These are phyloP conservation scores for Apodemus speciosus DNA, from an alignment of 2,113 vertebrate species.

Conservation along the genomic window DNA sequence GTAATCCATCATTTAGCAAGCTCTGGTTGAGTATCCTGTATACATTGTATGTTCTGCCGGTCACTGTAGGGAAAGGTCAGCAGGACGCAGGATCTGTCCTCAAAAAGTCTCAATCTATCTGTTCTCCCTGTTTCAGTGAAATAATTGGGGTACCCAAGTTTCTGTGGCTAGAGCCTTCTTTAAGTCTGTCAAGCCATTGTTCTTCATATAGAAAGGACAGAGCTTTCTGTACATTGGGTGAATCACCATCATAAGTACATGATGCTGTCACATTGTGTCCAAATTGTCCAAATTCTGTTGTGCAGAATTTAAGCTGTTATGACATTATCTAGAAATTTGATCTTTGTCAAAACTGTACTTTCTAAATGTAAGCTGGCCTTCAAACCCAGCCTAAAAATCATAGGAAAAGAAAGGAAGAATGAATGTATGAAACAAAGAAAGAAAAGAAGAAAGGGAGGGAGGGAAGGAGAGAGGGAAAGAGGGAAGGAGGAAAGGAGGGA, in stretches of 20 bases:
- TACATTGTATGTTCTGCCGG: not conserved
- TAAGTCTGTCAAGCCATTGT: not conserved
- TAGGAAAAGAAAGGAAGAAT: conserved; percentile 29
- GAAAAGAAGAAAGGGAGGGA: not conserved
- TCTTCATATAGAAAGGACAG: conserved; percentile 21
- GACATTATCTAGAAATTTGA: conserved; percentile 58
- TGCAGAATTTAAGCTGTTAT: conserved; percentile 58
- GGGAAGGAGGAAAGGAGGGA: too few species aligned
- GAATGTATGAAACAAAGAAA: too few species aligned
- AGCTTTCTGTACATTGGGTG: not conserved
- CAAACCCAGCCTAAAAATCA: conserved; percentile 62
- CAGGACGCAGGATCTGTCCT: not conserved
- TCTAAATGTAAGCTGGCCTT: conserved; percentile 66
- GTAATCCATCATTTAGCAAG: conserved; percentile 55
- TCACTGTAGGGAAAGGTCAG: conserved; percentile 6
- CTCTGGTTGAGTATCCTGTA: conserved; percentile 20
- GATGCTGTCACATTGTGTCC: conserved; percentile 25
- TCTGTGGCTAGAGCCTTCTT: not conserved
- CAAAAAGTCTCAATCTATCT: not conserved
- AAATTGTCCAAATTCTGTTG: conserved; percentile 48
- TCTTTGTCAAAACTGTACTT: conserved; percentile 60
- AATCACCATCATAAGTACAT: conserved; percentile 10
- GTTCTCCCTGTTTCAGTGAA: not conserved
- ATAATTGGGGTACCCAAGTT: not conserved
- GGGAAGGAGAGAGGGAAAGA: not conserved